Percentiles rank a stretch among this genome's conserved stretches.
phyloP scores from a whole-genome alignment of 1,140 invertebrate genomes.

The Lepidurus packardi region DNA sequence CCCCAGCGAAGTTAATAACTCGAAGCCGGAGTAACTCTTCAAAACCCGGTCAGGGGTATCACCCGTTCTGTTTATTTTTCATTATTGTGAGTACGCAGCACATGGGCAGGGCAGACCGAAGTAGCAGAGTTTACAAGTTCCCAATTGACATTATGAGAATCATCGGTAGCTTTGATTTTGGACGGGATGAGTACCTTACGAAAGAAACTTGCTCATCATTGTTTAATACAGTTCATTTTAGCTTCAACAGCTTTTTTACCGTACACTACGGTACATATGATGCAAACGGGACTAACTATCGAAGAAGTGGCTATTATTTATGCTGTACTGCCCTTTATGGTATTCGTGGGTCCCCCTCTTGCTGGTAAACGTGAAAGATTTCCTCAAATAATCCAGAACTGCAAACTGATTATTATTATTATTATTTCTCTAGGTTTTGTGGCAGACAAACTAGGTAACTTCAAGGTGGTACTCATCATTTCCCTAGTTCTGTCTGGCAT shows the following conservation, averaged over 20 bases:
- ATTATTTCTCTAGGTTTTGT: slow-evolving; percentile 55
- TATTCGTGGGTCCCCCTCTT: slow-evolving; percentile 69
- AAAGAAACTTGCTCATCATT: slow-evolving; percentile 24
- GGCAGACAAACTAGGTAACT: slow-evolving; percentile 72
- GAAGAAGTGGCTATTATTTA: slow-evolving; percentile 79
- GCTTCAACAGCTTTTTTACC: slow-evolving; percentile 71
- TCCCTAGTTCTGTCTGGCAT: slow-evolving; percentile 63
- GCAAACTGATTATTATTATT: not conserved
- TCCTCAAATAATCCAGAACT: not conserved
- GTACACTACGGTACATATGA: slow-evolving; percentile 80
- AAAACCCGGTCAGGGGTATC: too few species aligned
- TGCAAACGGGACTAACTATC: slow-evolving; percentile 72
- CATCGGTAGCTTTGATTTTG: not conserved
- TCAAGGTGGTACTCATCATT: slow-evolving; percentile 68
- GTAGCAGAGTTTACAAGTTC: too few species aligned
- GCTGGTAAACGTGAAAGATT: slow-evolving; percentile 52
- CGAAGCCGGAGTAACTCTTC: too few species aligned
- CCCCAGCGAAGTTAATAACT: too few species aligned
- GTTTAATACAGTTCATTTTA: slow-evolving; percentile 44
- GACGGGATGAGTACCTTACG: not conserved
- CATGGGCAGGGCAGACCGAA: too few species aligned
- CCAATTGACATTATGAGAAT: too few species aligned
- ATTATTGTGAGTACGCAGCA: too few species aligned
- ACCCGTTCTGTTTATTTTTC: too few species aligned
- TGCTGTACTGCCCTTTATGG: slow-evolving; percentile 70